Evolutionary conservation across 1,140 invertebrate species (phyloP), one percentile per base, ranked within the genome.

Genomic region (Dendrolimus punctatus): DNA sequence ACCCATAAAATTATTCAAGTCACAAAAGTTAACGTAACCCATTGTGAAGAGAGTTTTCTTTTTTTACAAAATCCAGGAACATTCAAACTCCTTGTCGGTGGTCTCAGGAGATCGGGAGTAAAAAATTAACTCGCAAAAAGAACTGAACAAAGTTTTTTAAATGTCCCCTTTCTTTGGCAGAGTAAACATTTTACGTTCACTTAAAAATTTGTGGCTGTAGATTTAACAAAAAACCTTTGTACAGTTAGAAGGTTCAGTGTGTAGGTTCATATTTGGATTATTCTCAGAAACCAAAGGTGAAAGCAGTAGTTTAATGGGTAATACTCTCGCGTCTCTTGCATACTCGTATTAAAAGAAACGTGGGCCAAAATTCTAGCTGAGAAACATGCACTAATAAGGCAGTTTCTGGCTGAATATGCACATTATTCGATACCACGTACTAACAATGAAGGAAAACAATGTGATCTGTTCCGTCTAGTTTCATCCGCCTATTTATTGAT

Each of bases 131-230:
- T 68, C 68, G 71, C 69, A 75, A 78, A 77, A 9, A 73, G 60
- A 81, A 58, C 70, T 66, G 64, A 76, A 73, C 74, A 80, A 76
- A 75, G 50, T 44, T 50, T 70, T 77, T 72, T 57, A 60, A 80
- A 70, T 71, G 72, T 80, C 75, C 71, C 67, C 76, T 67, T 66
- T 58, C 66, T 68, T 58, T 56, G 53, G 49, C 56, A 73, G 63
- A 73, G 73, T 80, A 84, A 81, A 84, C 80, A 84, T 80, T 83
- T 79, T 79, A 83, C 72, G 73, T 71, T 62, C 73, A 64, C 64
- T 74, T 73, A 62, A 58, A 58, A 66, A 63, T 63, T 69, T 58
- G 58, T 52, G 61, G 54, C 55, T 56, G 55, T 62, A 63, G 66
- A 75, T 73, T 75, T 71, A 73, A 68, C 8, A 23, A 66, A 68